Evolutionary conservation across 53 echinoderm and acorn worm species (phyloP).

Genomic region (Astropecten irregularis): DNA sequence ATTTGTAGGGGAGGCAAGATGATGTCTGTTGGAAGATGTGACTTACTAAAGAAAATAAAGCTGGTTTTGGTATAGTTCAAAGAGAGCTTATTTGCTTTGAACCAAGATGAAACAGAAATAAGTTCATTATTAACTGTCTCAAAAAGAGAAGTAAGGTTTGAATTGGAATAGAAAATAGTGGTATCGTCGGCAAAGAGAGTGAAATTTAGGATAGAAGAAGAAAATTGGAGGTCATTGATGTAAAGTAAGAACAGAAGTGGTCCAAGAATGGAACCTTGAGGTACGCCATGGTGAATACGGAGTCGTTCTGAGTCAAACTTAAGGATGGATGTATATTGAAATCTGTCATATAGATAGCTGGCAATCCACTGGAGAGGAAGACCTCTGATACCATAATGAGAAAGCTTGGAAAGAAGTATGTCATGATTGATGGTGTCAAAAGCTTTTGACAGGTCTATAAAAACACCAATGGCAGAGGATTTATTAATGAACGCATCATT

Average conservation of each 20-base stretch:
- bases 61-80: neutral
- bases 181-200: neutral
- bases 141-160: neutral
- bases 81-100: neutral
- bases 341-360: neutral
- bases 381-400: conserved; percentile 25
- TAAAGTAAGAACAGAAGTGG: neutral
- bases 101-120: neutral
- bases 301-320: neutral
- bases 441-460: conserved; percentile 9
- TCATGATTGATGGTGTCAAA: neutral
- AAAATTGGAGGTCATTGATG: neutral
- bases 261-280: conserved; percentile 16
- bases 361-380: neutral
- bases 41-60: neutral
- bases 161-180: neutral
- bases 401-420: no score
- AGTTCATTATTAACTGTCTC: neutral
- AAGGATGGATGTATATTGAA: neutral
- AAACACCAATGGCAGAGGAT: no score
- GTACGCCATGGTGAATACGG: neutral
- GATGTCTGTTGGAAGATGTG: neutral
- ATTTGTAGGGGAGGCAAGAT: neutral
- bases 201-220: neutral
- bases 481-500: no score